A percentile compares a stretch with the other conserved stretches of the same genome.
Conservation (phyloP, 2,797 vertebrate genomes). For the Fringilla coelebs region DNA sequence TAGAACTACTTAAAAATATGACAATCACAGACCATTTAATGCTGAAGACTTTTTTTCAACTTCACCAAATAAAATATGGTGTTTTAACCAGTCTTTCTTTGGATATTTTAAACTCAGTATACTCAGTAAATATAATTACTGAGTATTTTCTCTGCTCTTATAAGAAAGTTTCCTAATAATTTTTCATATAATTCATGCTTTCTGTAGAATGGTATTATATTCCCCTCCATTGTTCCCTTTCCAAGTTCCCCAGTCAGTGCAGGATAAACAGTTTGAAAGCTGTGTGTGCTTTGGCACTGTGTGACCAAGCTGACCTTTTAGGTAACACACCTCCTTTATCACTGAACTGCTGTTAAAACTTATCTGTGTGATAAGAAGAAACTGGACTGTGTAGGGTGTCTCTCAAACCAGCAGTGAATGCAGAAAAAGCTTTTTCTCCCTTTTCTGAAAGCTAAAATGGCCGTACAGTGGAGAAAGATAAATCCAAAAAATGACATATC, state of each 20-base stretch:
- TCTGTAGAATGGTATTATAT: neutral
- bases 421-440: neutral
- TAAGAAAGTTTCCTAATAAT: neutral
- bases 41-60: neutral
- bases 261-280: neutral
- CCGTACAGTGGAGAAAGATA: neutral
- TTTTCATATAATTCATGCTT: neutral
- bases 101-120: neutral
- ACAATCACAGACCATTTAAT: neutral
- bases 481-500: neutral
- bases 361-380: neutral
- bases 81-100: neutral
- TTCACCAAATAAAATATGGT: neutral
- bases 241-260: neutral
- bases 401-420: neutral
- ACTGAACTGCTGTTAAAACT: neutral
- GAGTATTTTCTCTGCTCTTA: neutral
- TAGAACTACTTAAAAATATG: neutral
- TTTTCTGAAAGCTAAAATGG: neutral
- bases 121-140: neutral
- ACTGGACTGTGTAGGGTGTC: neutral
- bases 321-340: neutral
- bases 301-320: neutral
- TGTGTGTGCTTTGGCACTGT: neutral
- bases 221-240: neutral